A percentile compares a stretch with the other conserved stretches of the same genome.
Evolutionary conservation across 2,113 vertebrate species (phyloP).

Genomic region (Mobula hypostoma): DNA sequence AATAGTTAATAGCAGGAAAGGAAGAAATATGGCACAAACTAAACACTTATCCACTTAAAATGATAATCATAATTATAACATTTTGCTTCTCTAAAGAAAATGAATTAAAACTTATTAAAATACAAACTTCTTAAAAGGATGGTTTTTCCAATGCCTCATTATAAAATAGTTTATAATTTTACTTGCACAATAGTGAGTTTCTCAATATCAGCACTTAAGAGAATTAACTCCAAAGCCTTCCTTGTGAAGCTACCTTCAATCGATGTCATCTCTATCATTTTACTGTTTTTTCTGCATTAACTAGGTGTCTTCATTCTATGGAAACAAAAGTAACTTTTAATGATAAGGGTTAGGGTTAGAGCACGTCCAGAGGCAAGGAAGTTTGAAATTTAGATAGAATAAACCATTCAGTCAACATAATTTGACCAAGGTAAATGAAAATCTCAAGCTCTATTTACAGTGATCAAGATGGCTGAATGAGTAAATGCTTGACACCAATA

Average conservation of each 20-base stretch:
- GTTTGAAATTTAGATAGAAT: background rate
- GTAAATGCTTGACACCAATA: background rate
- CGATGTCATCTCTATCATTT: background rate
- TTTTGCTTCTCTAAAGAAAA: background rate
- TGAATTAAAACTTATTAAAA: background rate
- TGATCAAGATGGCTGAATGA: background rate
- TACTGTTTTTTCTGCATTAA: background rate
- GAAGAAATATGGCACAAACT: background rate
- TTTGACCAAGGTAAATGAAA: background rate
- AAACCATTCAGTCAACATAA: background rate
- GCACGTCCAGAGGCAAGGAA: background rate
- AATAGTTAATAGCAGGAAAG: background rate
- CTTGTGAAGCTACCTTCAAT: background rate
- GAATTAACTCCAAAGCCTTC: background rate
- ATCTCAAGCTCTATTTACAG: background rate
- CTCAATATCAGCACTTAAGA: background rate
- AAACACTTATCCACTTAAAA: background rate
- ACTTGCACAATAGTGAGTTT: background rate
- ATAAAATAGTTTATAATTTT: background rate
- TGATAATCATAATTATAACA: background rate
- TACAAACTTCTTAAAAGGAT: background rate
- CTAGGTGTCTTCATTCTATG: background rate
- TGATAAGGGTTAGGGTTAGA: background rate
- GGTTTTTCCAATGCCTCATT: background rate
- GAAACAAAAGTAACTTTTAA: background rate